phyloP scores from a whole-genome alignment of 2,797 vertebrate species.

The Rachycentron canadum region DNA sequence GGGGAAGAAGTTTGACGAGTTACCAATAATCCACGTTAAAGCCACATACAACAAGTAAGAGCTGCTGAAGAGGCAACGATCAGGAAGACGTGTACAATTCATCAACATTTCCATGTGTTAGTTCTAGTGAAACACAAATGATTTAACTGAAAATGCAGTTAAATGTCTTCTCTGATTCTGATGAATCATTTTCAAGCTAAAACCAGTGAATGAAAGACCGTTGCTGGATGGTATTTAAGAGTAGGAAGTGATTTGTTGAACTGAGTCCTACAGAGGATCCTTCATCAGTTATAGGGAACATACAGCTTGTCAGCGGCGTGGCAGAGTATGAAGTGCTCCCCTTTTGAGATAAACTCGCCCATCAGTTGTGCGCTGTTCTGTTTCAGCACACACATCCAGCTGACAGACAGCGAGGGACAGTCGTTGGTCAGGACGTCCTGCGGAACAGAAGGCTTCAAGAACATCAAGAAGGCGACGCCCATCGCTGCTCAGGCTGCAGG shows the following conservation, averaged over 20 bases:
- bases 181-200: neutral
- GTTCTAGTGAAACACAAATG: neutral
- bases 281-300: neutral
- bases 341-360: neutral
- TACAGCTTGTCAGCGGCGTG: neutral
- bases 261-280: too few species aligned
- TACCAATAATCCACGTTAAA: slow-evolving; percentile 92
- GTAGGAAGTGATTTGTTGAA: neutral
- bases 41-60: slow-evolving; percentile 98
- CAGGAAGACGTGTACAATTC: neutral
- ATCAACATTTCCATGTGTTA: neutral
- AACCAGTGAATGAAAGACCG: neutral
- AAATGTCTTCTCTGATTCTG: too few species aligned
- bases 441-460: slow-evolving; percentile 94
- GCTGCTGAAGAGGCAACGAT: neutral
- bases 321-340: neutral
- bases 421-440: slow-evolving; percentile 87
- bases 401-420: slow-evolving; percentile 84
- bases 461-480: slow-evolving; percentile 91
- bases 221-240: neutral
- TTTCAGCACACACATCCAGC: slow-evolving; percentile 92
- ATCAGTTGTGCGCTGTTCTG: neutral
- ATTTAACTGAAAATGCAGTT: neutral
- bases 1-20: slow-evolving; percentile 91
- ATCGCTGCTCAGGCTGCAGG: slow-evolving; percentile 92